Evolutionary conservation across 2,797 vertebrate species (phyloP).

Genomic region (Acrossocheilus fasciatus): DNA sequence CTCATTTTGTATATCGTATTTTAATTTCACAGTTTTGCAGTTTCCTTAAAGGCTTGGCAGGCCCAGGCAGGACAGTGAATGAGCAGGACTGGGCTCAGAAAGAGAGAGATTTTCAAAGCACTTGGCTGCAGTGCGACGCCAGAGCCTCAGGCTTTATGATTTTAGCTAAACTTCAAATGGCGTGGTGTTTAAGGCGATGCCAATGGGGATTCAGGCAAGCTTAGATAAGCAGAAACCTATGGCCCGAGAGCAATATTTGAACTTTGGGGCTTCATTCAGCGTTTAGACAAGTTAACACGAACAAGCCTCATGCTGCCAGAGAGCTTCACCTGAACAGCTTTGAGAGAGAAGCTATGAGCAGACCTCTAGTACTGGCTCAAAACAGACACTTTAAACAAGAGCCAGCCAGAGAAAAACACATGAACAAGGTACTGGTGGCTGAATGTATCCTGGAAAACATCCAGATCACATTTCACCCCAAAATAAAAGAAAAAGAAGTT

Average conservation of each 20-base stretch:
- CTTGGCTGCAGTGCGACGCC: slow-evolving; percentile 62
- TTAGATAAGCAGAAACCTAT: slow-evolving; percentile 60
- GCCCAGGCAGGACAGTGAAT: slow-evolving; percentile 51
- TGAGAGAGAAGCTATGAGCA: slow-evolving; percentile 20
- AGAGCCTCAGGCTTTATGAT: slow-evolving; percentile 60
- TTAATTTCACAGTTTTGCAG: slow-evolving; percentile 52
- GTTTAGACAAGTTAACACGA: not conserved
- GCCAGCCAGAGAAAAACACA: not conserved
- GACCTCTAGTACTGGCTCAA: slow-evolving; percentile 1
- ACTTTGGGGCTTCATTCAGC: slow-evolving; percentile 4
- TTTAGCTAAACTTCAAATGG: slow-evolving; percentile 62
- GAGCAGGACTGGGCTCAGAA: slow-evolving; percentile 55
- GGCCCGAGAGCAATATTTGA: slow-evolving; percentile 49
- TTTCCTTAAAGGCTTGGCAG: slow-evolving; percentile 63
- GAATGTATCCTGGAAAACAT: not conserved
- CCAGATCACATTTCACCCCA: not conserved
- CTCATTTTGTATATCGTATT: not conserved
- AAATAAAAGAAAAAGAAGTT: not conserved
- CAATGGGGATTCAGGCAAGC: slow-evolving; percentile 61
- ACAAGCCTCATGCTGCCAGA: slow-evolving; percentile 6
- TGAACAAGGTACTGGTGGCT: not conserved
- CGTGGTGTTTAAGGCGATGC: slow-evolving; percentile 58
- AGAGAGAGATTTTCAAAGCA: slow-evolving; percentile 55
- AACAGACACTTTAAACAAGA: slow-evolving; percentile 26
- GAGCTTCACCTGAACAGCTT: slow-evolving; percentile 6